Evolutionary conservation across 2,113 vertebrate genomes (phyloP).

Genomic region (Mastomys coucha): DNA sequence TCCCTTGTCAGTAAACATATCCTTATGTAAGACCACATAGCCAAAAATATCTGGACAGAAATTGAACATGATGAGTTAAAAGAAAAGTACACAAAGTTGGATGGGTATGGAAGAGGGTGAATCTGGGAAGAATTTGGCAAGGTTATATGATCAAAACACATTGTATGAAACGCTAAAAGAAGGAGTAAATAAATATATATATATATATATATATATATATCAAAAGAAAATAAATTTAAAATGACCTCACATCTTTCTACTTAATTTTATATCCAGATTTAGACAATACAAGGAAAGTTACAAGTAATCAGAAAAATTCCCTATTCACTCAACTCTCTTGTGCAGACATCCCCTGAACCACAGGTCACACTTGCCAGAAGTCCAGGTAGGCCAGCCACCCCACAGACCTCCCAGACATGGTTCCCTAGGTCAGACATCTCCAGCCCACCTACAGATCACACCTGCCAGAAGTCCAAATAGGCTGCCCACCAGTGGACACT

Average conservation of each 20-base stretch:
- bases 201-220: not conserved
- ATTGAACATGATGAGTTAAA: not conserved
- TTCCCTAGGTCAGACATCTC: not conserved
- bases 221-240: not conserved
- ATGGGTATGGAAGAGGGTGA: not conserved
- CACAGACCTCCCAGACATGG: not conserved
- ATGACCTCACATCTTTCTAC: not conserved
- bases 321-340: not conserved
- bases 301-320: not conserved
- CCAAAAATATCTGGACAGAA: not conserved
- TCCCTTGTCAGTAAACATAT: not conserved
- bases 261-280: not conserved
- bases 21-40: not conserved
- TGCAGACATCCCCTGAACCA: not conserved
- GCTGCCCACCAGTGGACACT: not conserved
- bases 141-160: not conserved
- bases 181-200: not conserved
- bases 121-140: not conserved
- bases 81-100: not conserved
- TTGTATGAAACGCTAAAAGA: not conserved
- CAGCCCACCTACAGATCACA: not conserved
- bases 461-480: not conserved
- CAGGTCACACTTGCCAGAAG: not conserved
- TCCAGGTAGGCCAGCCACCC: not conserved
- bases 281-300: not conserved